Evolutionary conservation across 2,888 invertebrate genomes (phyloP).

Genomic region (Sepioteuthis lessoniana): DNA sequence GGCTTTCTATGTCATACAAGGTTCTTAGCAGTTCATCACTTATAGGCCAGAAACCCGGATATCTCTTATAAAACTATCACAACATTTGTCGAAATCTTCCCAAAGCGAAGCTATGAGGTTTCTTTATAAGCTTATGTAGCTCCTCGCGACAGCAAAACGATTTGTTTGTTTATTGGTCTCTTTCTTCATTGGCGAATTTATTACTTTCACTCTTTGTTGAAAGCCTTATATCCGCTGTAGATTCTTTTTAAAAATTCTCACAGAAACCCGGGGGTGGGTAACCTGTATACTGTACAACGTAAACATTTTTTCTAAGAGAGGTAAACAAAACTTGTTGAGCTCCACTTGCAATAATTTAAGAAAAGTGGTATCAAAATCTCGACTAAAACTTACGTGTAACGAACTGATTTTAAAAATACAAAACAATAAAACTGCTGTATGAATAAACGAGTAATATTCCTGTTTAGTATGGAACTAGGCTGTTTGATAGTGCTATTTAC

Average conservation of each 20-base stretch:
- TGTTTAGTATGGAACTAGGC: too few species aligned
- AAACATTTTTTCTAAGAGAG: too few species aligned
- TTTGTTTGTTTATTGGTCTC: neutral
- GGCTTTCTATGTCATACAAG: neutral
- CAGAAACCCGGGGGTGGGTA: neutral
- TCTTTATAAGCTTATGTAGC: neutral
- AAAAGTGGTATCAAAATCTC: too few species aligned
- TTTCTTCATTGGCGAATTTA: neutral
- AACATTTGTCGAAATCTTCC: neutral
- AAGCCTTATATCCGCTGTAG: neutral
- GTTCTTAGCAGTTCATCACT: neutral
- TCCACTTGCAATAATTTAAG: too few species aligned
- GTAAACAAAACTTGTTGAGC: too few species aligned
- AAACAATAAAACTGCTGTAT: too few species aligned
- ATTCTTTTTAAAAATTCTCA: neutral
- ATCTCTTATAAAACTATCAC: slow-evolving; percentile 17
- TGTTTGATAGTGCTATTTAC: too few species aligned
- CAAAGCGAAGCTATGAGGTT: neutral
- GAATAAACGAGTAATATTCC: too few species aligned
- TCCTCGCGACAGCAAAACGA: neutral
- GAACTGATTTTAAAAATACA: too few species aligned
- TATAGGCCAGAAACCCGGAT: neutral
- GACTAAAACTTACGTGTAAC: too few species aligned
- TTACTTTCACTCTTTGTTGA: neutral
- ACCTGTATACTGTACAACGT: too few species aligned